Base-by-base conservation (phyloP, 2,888 invertebrate species). In the Sarcophaga rosellei region DNA sequence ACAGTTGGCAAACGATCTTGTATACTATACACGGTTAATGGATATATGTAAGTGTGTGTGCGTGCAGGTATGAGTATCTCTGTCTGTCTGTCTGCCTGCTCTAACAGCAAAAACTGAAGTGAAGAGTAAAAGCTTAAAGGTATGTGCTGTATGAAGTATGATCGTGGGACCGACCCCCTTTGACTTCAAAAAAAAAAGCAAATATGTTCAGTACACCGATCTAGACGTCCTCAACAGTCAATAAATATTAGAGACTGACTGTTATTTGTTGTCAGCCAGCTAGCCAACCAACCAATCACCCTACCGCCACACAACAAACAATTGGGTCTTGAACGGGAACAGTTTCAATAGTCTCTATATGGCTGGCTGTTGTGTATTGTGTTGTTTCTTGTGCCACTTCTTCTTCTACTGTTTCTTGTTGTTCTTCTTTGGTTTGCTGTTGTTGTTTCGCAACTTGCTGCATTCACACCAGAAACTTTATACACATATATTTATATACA, bases 361-460 rank as follows among this genome's bases (percentile, higher is more conserved):
- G 35, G 35, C 35, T 35, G 35, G 8, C 35, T 35, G 35, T 35
- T 35, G 62, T 76, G 59, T 66, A 63, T 57, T 57, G 68, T 57
- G 75, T 74, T 81, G 72, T 77, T 79, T 79, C 83, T 86, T 83
- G 83, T 86, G 83, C 86, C 77, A 81, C 83, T 81, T 83, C 77
- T 80, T 75, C 61, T 59, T 81, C 70, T 68, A 45, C 20, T 62
- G 62, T 63, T 63, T 63, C 35, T 35, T 35, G 35, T 35, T 35
- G 35, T 35, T 35, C 35, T 35, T 35, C 35, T 35, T 35, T 35
- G 35, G 35, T 35, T 35, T 8, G 75, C 59, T 78, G 63, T 73
- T 81, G 77, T 80, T 83, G 80, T 86, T 86, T 86, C 84, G 77
- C 86, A 86, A 86, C 74, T 86, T 81, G 83, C 80, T 86, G 81